Evolutionary conservation across 2,888 invertebrate species (phyloP), one percentile per base, ranked within the genome.

Genomic region (Sisyra nigra): DNA sequence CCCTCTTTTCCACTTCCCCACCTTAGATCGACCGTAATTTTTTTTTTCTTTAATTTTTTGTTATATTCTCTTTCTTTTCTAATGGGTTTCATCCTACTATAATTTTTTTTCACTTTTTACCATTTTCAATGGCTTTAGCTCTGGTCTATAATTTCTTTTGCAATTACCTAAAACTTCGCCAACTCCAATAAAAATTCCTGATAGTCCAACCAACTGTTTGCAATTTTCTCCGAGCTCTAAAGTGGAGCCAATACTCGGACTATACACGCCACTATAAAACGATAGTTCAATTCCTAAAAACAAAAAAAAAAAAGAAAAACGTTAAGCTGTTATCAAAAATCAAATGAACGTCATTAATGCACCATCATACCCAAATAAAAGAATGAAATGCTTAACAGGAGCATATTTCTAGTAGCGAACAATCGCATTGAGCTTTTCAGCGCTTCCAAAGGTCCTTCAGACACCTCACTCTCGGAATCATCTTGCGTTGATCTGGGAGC

Each of bases 191-290:
- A 88, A 84, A 47, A 97, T 92, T 1, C 96, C 96, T 2, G 89
- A 89, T 5, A 97, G 67, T 0, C 94, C 96, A 17, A 96, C 82
- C 14, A 92, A 71, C 50, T 85, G 80, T 55, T 92, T 93, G 0
- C 82, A 78, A 37, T 79, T 72, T 4, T 75, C 72, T 0, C 84
- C 83, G 57, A 94, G 79, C 6, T 71, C 64, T 40, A 70, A 58
- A 0, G 92, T 96, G 58, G 88, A 88, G 0, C 93, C 91, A 48
- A 98, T 80, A 50, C 87, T 81, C 0, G 92, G 74, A 24, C 94
- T 87, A 66, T 96, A 98, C 1, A 98, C 93, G 0, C 93, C 93
- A 55, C 92, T 92, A 68, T 86, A 94, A 70, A 97, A 97, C 0
- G 93, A 92, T 35, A 93, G 62, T 57, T 89, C 92, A 44, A 96